Evolutionary conservation across 1,140 invertebrate genomes (phyloP).

Genomic region (Bombus sylvicola): DNA sequence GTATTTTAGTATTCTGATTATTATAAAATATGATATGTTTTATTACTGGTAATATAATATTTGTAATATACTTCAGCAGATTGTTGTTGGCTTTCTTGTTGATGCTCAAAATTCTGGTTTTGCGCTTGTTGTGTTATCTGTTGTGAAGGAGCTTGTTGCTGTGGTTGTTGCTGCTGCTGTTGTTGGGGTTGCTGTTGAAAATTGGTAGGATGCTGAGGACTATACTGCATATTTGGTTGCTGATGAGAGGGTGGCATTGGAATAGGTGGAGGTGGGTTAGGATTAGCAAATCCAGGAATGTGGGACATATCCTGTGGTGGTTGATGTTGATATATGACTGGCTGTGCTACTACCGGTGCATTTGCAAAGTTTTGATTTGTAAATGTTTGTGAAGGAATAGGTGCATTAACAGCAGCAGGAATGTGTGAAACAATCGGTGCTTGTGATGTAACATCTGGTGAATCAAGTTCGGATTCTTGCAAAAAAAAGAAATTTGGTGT

Average conservation of each 20-base stretch:
- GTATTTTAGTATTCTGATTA: background rate
- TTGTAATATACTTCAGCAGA: slow-evolving; percentile 59
- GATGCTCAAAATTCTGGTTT: slow-evolving; percentile 63
- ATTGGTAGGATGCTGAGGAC: slow-evolving; percentile 74
- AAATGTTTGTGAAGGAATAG: slow-evolving; percentile 90
- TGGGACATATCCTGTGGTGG: slow-evolving; percentile 78
- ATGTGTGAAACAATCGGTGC: slow-evolving; percentile 80
- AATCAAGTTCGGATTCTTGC: slow-evolving; percentile 90
- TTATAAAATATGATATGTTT: background rate
- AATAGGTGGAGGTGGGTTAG: slow-evolving; percentile 80
- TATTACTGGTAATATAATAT: background rate
- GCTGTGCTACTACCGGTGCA: slow-evolving; percentile 77
- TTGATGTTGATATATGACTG: slow-evolving; percentile 79
- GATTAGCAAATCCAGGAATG: slow-evolving; percentile 80
- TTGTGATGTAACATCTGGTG: slow-evolving; percentile 83
- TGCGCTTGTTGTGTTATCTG: slow-evolving; percentile 64
- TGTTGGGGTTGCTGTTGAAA: slow-evolving; percentile 63
- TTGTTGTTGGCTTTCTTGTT: slow-evolving; percentile 62
- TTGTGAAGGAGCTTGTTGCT: slow-evolving; percentile 52
- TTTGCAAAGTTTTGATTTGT: slow-evolving; percentile 89
- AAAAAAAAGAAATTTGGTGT: slow-evolving; percentile 89
- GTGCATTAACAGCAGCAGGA: slow-evolving; percentile 83
- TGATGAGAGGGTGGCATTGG: slow-evolving; percentile 81
- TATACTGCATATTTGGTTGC: slow-evolving; percentile 75
- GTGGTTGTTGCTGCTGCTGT: slow-evolving; percentile 48